Base-by-base conservation (phyloP, 2,888 invertebrate species). In the Limnephilus auricula region DNA sequence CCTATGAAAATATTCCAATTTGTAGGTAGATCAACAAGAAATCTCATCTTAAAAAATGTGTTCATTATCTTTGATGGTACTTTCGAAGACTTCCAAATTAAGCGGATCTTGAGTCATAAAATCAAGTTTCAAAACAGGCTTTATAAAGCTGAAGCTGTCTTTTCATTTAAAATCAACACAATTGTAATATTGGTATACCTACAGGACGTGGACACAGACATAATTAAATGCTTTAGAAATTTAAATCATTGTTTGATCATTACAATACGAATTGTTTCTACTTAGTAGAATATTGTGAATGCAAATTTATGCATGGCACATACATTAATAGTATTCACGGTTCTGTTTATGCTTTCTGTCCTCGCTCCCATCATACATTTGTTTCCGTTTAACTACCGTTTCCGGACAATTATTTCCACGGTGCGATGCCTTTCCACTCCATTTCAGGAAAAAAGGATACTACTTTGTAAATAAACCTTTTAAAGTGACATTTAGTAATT, bases 391-490 rank as follows among this genome's bases (percentile, higher is more conserved):
- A 92, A 82, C 92, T 91, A 92, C 92, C 91, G 87, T 91, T 92
- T 92, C 91, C 92, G 84, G 92, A 89, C 92, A 92, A 92, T 92
- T 92, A 92, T 92, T 92, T 92, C 91, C 87, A 92, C 90, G 92
- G 89, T 87, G 40, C 87, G 90, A 65, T 91, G 91, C 89, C 25
- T 25, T 25, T 65, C n/a, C 65, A 65, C 65, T 65, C 65, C 25
- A 65, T 65, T 9, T 25, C 65, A n/a, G 65, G 65, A 65, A 65
- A 50, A 65, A 65, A 65, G 65, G 65, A 65, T 6, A 9, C 25
- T 65, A 25, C 25, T 65, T 65, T 6, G 65, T n/a, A 65, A 25
- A 65, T 65, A n/a, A 25, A 6, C 18, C 9, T 65, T 25, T 65
- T 15, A 3, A 45, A 15, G 45, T 15, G 45, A 45, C 45, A 45